Conservation (phyloP, 2,888 invertebrate species). For the Merodon equestris region DNA sequence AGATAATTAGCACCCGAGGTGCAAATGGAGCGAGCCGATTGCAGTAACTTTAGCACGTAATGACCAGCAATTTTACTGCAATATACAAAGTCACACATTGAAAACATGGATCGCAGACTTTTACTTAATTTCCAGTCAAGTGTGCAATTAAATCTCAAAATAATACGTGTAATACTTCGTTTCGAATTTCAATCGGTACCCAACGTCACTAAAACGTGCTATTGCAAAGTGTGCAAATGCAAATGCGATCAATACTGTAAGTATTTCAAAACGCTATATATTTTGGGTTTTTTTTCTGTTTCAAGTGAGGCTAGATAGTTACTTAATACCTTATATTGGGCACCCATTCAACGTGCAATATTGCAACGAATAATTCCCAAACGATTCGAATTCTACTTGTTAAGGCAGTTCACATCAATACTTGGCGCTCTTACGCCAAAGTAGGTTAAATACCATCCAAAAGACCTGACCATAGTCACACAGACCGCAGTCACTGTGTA, state of each 20-base stretch:
- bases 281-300: constrained; percentile 21
- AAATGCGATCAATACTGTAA: constrained; percentile 44
- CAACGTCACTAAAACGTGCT: constrained; percentile 2
- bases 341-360: constrained; percentile 5
- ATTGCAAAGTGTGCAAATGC: constrained; percentile 35
- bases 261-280: constrained; percentile 26
- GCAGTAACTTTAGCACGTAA: constrained; percentile 6
- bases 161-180: constrained; percentile 1
- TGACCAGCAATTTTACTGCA: no score
- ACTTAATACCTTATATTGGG: neutral
- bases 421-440: constrained; percentile 45
- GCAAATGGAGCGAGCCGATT: neutral
- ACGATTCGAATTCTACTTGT: constrained; percentile 23
- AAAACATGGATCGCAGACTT: constrained; percentile 5
- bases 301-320: constrained; percentile 15
- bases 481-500: no score
- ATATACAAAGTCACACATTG: neutral
- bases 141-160: constrained; percentile 6
- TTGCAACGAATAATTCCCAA: constrained; percentile 45
- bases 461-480: constrained; percentile 49
- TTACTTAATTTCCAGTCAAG: constrained; percentile 25
- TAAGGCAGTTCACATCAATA: constrained; percentile 60
- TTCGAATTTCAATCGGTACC: neutral
- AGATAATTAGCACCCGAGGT: constrained; percentile 9
- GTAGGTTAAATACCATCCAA: constrained; percentile 65